A percentile compares a stretch with the other conserved stretches of the same genome.
phyloP scores from a whole-genome alignment of 2,113 vertebrate species.

The Barnardius zonarius region DNA sequence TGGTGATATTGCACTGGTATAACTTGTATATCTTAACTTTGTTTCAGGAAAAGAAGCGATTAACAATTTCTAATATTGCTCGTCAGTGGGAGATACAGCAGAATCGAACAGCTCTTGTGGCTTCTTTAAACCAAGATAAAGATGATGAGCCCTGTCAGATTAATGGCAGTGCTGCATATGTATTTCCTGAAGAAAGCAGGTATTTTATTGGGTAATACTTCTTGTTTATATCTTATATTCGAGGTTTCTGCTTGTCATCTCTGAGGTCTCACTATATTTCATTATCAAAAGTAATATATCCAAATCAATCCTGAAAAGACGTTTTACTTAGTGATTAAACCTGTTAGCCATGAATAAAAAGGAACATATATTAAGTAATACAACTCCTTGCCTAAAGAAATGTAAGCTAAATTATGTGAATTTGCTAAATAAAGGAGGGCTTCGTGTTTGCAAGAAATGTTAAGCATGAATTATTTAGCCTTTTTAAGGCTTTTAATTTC shows the following conservation, averaged over 20 bases:
- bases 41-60: conserved; percentile 89
- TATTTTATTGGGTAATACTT: conserved; percentile 41
- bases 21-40: neutral
- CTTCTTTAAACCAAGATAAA: conserved; percentile 76
- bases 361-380: neutral
- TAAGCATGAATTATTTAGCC: neutral
- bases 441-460: neutral
- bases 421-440: neutral
- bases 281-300: neutral
- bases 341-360: neutral
- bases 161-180: conserved; percentile 77
- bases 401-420: neutral
- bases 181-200: conserved; percentile 88
- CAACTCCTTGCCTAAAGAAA: neutral
- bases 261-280: neutral
- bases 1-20: neutral
- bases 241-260: neutral
- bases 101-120: conserved; percentile 50
- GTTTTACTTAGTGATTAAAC: neutral
- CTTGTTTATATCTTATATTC: neutral
- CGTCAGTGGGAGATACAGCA: conserved; percentile 90
- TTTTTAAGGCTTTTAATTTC: neutral
- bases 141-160: conserved; percentile 81
- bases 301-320: neutral
- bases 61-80: conserved; percentile 90